phyloP scores from a whole-genome alignment of 2,888 invertebrate species.

The Athrips mouffetella region DNA sequence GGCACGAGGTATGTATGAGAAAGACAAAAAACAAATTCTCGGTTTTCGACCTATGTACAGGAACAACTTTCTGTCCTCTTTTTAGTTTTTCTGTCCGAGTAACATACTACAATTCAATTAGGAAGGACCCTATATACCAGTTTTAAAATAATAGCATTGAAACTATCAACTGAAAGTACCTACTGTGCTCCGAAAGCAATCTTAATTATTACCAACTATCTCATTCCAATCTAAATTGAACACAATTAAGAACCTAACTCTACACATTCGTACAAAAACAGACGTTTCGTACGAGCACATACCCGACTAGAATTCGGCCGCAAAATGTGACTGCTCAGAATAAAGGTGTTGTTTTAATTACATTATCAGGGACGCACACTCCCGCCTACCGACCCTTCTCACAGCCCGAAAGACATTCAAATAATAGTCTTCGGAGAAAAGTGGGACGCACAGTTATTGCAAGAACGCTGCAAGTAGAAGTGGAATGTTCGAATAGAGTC shows the following conservation, averaged over 20 bases:
- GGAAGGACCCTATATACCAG: too few relatives aligned
- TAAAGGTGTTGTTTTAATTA: slow-evolving; percentile 79
- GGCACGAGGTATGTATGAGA: too few relatives aligned
- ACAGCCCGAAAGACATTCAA: slow-evolving; percentile 76
- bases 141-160: too few relatives aligned
- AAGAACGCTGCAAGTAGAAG: not conserved
- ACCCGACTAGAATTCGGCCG: slow-evolving; percentile 50
- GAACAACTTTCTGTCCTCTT: too few relatives aligned
- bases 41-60: too few relatives aligned
- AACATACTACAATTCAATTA: too few relatives aligned
- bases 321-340: slow-evolving; percentile 59
- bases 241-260: not conserved
- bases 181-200: too few relatives aligned
- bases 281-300: slow-evolving; percentile 15
- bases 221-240: not conserved
- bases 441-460: slow-evolving; percentile 38
- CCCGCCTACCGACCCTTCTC: slow-evolving; percentile 68
- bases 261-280: not conserved
- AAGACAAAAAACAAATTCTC: too few relatives aligned
- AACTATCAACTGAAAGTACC: too few relatives aligned
- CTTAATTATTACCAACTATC: too few relatives aligned
- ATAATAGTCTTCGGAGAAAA: slow-evolving; percentile 73
- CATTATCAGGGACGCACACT: slow-evolving; percentile 75
- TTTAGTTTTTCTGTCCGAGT: too few relatives aligned
- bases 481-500: too few relatives aligned